A percentile compares a stretch with the other conserved stretches of the same genome.
Conservation (phyloP, 2,113 vertebrate genomes). For the Cebus imitator region DNA sequence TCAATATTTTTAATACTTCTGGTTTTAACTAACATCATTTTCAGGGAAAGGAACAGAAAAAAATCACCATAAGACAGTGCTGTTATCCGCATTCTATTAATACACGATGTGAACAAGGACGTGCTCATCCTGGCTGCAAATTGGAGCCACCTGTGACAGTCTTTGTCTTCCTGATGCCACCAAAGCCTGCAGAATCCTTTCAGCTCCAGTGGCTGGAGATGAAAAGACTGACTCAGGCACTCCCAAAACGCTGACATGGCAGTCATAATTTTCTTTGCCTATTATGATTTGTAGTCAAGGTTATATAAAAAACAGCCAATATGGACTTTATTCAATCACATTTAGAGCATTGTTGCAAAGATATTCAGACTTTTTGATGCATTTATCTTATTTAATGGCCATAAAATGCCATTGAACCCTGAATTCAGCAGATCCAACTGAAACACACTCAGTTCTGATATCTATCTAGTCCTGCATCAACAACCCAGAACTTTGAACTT, state of each 20-base stretch:
- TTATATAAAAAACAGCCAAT: not conserved
- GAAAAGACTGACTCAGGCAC: not conserved
- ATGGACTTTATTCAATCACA: not conserved
- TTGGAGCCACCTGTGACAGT: not conserved
- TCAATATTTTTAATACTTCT: not conserved
- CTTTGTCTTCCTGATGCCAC: not conserved
- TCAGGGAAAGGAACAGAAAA: not conserved
- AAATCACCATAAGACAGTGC: too few relatives aligned
- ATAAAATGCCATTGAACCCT: not conserved
- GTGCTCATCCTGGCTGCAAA: not conserved
- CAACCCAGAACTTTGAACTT: not conserved
- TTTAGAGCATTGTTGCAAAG: not conserved
- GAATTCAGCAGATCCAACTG: accelerated
- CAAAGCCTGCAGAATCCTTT: not conserved
- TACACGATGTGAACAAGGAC: not conserved
- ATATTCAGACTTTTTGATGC: not conserved
- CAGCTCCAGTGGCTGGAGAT: not conserved
- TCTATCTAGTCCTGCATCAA: accelerated
- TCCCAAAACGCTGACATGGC: not conserved
- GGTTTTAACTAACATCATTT: not conserved
- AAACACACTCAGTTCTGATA: not conserved
- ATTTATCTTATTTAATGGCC: not conserved
- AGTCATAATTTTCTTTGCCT: not conserved
- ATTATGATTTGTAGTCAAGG: not conserved
- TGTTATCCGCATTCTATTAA: accelerated